Evolutionary conservation across 1,140 invertebrate species (phyloP).

Genomic region (Andricus grossulariae): DNA sequence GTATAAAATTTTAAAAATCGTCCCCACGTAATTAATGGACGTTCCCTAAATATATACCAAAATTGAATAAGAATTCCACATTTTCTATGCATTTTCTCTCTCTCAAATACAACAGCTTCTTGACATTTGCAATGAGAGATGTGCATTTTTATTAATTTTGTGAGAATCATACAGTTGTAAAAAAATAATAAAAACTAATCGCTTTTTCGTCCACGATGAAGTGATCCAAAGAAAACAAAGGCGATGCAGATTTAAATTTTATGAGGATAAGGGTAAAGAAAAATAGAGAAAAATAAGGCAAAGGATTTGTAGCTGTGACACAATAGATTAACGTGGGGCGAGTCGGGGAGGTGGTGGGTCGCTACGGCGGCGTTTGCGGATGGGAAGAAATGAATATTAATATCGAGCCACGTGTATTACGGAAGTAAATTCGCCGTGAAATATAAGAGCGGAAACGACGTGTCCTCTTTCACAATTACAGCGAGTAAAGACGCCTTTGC

Average conservation of each 20-base stretch:
- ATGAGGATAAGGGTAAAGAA: slow-evolving; percentile 16
- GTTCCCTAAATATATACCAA: too few species aligned
- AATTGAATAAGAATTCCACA: too few species aligned
- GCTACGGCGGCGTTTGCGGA: not conserved
- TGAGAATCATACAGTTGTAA: slow-evolving; percentile 37
- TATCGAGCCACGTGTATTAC: slow-evolving; percentile 31
- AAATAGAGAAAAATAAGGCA: slow-evolving; percentile 3
- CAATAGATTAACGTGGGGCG: slow-evolving; percentile 20
- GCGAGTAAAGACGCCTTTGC: slow-evolving; percentile 24
- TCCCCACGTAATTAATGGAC: too few species aligned
- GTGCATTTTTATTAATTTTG: not conserved
- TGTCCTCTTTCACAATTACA: slow-evolving; percentile 31
- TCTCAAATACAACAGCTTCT: too few species aligned
- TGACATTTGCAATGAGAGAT: too few species aligned
- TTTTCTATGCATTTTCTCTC: too few species aligned
- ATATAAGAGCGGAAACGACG: slow-evolving; percentile 30
- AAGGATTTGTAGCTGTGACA: slow-evolving; percentile 30
- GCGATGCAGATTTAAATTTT: slow-evolving; percentile 3
- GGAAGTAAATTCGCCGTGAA: slow-evolving; percentile 30
- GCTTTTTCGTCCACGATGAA: slow-evolving; percentile 24
- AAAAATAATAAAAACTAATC: slow-evolving; percentile 43
- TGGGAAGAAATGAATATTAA: slow-evolving; percentile 25
- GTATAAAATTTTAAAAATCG: too few species aligned
- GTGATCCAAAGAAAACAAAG: slow-evolving; percentile 6
- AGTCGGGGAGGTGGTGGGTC: not conserved